Conservation (phyloP, 2,113 vertebrate species). For the Epinephelus fuscoguttatus region DNA sequence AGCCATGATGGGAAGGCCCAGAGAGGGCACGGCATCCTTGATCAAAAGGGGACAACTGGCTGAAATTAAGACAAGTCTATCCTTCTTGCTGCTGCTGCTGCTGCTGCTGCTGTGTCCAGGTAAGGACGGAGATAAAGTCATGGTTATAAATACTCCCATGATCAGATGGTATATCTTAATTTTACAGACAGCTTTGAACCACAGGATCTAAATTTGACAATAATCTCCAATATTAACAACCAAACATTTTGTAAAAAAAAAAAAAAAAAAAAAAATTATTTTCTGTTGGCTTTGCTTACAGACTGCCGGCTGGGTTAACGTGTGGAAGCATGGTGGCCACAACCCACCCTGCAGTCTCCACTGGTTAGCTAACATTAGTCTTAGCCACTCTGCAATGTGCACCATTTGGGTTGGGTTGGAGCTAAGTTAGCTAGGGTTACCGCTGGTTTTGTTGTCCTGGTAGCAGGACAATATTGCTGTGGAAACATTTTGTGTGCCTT, state of each 20-base stretch:
- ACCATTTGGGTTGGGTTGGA: too few species aligned
- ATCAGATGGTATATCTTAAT: neutral
- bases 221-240: constrained; percentile 4
- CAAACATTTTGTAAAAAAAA: neutral
- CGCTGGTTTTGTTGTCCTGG: too few species aligned
- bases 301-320: too few species aligned
- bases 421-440: too few species aligned
- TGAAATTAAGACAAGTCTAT: constrained; percentile 61
- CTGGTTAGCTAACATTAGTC: too few species aligned
- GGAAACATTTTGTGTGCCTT: too few species aligned
- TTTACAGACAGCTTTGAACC: constrained; percentile 18
- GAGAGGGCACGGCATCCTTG: constrained; percentile 46
- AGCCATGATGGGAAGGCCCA: constrained; percentile 55
- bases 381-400: too few species aligned
- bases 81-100: constrained; percentile 9
- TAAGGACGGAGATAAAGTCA: constrained; percentile 37
- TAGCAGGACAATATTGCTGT: too few species aligned
- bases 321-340: too few species aligned
- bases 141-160: neutral
- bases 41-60: constrained; percentile 61
- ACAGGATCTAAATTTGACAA: constrained; percentile 1
- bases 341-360: too few species aligned
- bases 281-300: too few species aligned
- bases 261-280: too few species aligned
- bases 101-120: constrained; percentile 34